Evolutionary conservation across 2,888 invertebrate species (phyloP).

Genomic region (Athalia circularis): DNA sequence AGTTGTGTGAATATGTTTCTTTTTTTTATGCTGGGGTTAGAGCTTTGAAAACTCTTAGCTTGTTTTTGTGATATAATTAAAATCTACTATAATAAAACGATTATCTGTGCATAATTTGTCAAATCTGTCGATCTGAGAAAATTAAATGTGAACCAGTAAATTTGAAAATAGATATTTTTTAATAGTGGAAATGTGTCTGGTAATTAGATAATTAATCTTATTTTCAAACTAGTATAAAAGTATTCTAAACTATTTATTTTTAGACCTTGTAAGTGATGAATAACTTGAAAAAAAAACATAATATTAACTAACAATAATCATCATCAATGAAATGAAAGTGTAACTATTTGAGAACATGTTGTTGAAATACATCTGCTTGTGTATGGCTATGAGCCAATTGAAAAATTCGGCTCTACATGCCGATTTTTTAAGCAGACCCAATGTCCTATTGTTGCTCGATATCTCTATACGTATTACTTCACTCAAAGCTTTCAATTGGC

Average conservation of each 20-base stretch:
- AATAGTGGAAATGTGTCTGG: no score
- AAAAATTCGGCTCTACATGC: conserved; percentile 52
- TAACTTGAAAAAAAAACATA: conserved; percentile 24
- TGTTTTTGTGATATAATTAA: conserved; percentile 49
- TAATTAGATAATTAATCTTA: conserved; percentile 29
- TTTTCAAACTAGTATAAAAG: conserved; percentile 30
- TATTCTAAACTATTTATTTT: conserved; percentile 59
- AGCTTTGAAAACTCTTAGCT: conserved; percentile 40
- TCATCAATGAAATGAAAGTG: conserved; percentile 27
- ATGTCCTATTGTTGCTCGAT: not conserved
- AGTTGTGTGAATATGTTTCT: conserved; percentile 22
- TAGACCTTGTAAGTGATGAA: conserved; percentile 54
- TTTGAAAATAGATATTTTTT: not conserved
- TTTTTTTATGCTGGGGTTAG: conserved; percentile 32
- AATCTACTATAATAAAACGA: conserved; percentile 41
- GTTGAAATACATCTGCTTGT: conserved; percentile 51
- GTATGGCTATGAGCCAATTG: conserved; percentile 53
- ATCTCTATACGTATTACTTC: no score
- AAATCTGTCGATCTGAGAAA: no score
- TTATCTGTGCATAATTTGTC: not conserved
- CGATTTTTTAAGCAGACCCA: conserved; percentile 40
- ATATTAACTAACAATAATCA: conserved; percentile 20
- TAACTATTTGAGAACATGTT: conserved; percentile 38
- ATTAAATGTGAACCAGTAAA: not conserved
- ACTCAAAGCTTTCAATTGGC: no score